Percentiles rank a stretch among this genome's conserved stretches.
phyloP scores from a whole-genome alignment of 2,888 invertebrate genomes.

The Luperina nickerlii region DNA sequence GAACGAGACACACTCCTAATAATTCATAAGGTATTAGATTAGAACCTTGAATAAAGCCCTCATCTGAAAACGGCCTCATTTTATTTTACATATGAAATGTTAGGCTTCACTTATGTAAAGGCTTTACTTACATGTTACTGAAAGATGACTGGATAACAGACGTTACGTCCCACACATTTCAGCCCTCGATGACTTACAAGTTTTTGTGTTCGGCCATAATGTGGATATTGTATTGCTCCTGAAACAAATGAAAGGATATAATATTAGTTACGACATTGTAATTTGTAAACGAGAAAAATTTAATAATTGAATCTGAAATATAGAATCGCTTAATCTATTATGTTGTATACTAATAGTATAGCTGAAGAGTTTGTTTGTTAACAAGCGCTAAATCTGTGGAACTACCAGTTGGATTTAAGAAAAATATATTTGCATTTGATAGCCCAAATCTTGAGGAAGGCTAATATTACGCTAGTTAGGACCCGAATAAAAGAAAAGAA shows the following conservation, averaged over 20 bases:
- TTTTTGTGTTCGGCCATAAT: slow-evolving; percentile 2
- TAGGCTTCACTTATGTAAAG: too few species aligned
- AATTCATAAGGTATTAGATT: slow-evolving; percentile 35
- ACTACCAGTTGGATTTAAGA: too few species aligned
- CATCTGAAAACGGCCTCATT: slow-evolving; percentile 13
- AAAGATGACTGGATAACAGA: slow-evolving; percentile 35
- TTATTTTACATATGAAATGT: slow-evolving; percentile 30
- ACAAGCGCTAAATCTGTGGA: too few species aligned
- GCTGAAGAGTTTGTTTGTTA: too few species aligned
- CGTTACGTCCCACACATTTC: slow-evolving; percentile 3
- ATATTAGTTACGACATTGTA: not conserved
- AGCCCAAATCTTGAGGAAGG: too few species aligned
- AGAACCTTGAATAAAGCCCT: slow-evolving; percentile 6
- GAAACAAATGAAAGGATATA: slow-evolving; percentile 16
- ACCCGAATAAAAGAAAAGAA: too few species aligned
- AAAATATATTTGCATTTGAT: too few species aligned
- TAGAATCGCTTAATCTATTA: too few species aligned
- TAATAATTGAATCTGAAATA: not conserved
- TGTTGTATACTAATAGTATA: too few species aligned
- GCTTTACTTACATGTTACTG: slow-evolving; percentile 15
- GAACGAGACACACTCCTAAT: slow-evolving; percentile 18
- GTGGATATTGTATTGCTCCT: slow-evolving; percentile 5
- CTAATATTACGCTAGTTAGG: too few species aligned
- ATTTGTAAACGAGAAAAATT: not conserved
- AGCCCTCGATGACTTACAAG: slow-evolving; percentile 39